These are phyloP conservation scores for Crocidura indochinensis DNA, from an alignment of 2,797 vertebrate species.

Conservation along the genomic window DNA sequence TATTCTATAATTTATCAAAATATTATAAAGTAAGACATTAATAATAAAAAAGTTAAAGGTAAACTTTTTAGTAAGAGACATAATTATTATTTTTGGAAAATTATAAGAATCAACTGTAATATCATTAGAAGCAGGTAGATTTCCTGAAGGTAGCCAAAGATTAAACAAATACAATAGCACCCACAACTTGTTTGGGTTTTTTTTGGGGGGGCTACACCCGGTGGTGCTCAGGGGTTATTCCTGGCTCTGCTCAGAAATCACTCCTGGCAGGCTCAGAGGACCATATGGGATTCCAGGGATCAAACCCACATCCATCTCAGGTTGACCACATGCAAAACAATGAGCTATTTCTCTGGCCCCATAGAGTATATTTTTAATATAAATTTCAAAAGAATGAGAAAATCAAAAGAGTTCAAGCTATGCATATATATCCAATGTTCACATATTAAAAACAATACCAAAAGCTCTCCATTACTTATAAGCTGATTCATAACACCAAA, in stretches of 20 bases:
- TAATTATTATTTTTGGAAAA: constrained; percentile 19
- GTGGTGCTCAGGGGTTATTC: too few relatives aligned
- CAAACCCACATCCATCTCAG: too few relatives aligned
- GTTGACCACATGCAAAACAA: too few relatives aligned
- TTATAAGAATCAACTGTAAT: background rate
- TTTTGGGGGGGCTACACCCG: too few relatives aligned
- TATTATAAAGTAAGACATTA: background rate
- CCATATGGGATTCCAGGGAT: too few relatives aligned
- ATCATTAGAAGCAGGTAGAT: background rate
- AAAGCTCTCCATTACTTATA: background rate
- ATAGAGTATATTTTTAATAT: background rate
- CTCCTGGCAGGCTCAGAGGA: too few relatives aligned
- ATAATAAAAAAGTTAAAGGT: background rate
- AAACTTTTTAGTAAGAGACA: background rate
- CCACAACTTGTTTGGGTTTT: background rate
- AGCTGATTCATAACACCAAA: background rate
- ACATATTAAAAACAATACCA: background rate
- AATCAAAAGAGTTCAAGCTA: constrained; percentile 10
- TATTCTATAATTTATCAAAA: background rate
- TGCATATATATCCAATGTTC: background rate
- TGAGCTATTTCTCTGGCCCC: too few relatives aligned
- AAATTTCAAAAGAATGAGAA: background rate
- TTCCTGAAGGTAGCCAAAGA: background rate
- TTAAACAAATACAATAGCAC: background rate
- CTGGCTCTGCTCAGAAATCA: too few relatives aligned